Percentiles rank a stretch among this genome's conserved stretches.
Conservation (phyloP, 1,140 invertebrate species). For the Zophobas morio region DNA sequence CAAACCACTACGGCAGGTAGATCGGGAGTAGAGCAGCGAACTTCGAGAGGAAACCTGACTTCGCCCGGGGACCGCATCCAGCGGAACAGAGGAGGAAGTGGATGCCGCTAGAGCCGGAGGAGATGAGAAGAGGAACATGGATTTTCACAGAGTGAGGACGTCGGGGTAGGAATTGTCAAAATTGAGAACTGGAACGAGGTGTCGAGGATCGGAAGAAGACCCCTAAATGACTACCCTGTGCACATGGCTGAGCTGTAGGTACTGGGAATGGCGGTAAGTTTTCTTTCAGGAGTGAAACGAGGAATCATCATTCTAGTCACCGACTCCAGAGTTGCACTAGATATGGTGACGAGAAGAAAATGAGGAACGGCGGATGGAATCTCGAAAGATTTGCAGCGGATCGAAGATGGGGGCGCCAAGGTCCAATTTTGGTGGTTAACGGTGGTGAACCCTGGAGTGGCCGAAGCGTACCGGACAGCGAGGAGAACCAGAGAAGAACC, state of each 20-base stretch:
- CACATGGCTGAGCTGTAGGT: slow-evolving; percentile 26
- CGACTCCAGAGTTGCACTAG: slow-evolving; percentile 21
- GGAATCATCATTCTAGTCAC: not conserved
- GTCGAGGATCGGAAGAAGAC: not conserved
- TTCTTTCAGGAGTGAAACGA: not conserved
- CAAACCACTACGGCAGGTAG: slow-evolving; percentile 42
- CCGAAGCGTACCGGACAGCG: not conserved
- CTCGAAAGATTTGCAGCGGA: not conserved
- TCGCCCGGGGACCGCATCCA: slow-evolving; percentile 21
- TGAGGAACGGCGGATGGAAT: slow-evolving; percentile 12
- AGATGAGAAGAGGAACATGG: not conserved
- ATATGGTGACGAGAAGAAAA: slow-evolving; percentile 15
- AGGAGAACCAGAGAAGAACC: too few relatives aligned
- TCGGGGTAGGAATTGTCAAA: slow-evolving; percentile 1
- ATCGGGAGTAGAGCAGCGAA: not conserved
- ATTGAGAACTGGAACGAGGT: not conserved
- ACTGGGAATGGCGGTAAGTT: not conserved
- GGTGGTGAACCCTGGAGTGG: not conserved
- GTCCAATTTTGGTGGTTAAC: slow-evolving; percentile 17
- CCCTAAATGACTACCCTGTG: not conserved
- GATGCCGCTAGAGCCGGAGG: not conserved
- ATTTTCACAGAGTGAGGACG: slow-evolving; percentile 1
- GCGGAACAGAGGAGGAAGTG: not conserved
- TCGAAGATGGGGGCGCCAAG: slow-evolving; percentile 4
- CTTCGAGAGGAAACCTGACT: slow-evolving; percentile 5